Evolutionary conservation across 2,113 vertebrate species (phyloP).

Genomic region (Clarias macrocephalus): DNA sequence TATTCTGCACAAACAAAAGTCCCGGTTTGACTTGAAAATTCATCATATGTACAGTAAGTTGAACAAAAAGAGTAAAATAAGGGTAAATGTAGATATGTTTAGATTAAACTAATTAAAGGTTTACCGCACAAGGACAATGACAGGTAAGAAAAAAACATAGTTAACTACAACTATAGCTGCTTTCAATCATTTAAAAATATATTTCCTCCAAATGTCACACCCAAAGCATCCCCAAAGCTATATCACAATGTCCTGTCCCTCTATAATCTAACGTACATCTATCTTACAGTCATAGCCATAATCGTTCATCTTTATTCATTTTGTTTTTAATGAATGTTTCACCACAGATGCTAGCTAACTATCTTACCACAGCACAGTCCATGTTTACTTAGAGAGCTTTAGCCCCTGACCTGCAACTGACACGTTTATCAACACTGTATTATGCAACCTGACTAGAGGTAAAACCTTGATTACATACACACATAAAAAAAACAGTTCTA

Average conservation of each 20-base stretch:
- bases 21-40: no score
- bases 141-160: not conserved
- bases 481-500: slow-evolving; percentile 5
- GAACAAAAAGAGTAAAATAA: no score
- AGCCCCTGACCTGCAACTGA: slow-evolving; percentile 16
- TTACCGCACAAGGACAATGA: not conserved
- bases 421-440: slow-evolving; percentile 32
- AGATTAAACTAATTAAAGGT: no score
- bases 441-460: slow-evolving; percentile 32
- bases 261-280: not conserved
- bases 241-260: not conserved
- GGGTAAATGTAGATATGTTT: no score
- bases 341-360: not conserved
- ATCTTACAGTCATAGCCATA: not conserved
- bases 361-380: not conserved
- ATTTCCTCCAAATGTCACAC: not conserved
- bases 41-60: no score
- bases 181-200: not conserved
- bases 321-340: not conserved
- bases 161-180: not conserved
- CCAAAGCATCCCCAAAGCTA: not conserved
- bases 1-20: no score
- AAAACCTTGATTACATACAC: slow-evolving; percentile 23
- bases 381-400: slow-evolving; percentile 24
- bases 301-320: not conserved